A percentile compares a stretch with the other conserved stretches of the same genome.
These are phyloP conservation scores for Batillaria attramentaria DNA, from an alignment of 1,140 invertebrate genomes.

Conservation along the genomic window DNA sequence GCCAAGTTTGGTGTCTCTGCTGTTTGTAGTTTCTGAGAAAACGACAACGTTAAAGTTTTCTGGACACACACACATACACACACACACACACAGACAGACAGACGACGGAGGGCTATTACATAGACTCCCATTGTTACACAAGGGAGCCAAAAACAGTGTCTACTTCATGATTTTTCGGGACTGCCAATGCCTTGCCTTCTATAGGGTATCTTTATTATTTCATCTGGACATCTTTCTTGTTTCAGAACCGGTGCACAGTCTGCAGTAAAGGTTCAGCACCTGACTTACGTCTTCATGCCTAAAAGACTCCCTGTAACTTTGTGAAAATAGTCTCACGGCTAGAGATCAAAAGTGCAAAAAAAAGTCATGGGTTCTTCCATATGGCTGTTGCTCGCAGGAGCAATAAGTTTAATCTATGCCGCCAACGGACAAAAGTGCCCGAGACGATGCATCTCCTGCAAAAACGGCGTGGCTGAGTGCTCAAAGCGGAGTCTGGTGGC, in stretches of 20 bases:
- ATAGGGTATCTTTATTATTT: no score
- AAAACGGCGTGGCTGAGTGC: constrained; percentile 50
- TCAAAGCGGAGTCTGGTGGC: constrained; percentile 41
- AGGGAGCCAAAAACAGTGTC: background rate
- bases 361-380: background rate
- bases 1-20: no score
- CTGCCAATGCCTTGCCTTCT: no score
- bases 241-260: background rate
- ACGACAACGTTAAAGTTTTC: no score
- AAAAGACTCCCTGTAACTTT: background rate
- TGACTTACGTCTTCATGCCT: background rate
- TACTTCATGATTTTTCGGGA: background rate
- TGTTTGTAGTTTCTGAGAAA: no score
- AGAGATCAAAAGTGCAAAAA: background rate
- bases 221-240: no score
- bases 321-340: background rate
- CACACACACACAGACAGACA: background rate
- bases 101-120: background rate
- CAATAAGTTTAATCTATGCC: background rate
- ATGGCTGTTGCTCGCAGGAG: background rate
- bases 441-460: constrained; percentile 49
- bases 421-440: constrained; percentile 38
- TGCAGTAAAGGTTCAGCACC: background rate
- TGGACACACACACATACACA: background rate
- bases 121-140: background rate